Base-by-base conservation (phyloP, 1,140 invertebrate genomes). In the Episyrphus balteatus region DNA sequence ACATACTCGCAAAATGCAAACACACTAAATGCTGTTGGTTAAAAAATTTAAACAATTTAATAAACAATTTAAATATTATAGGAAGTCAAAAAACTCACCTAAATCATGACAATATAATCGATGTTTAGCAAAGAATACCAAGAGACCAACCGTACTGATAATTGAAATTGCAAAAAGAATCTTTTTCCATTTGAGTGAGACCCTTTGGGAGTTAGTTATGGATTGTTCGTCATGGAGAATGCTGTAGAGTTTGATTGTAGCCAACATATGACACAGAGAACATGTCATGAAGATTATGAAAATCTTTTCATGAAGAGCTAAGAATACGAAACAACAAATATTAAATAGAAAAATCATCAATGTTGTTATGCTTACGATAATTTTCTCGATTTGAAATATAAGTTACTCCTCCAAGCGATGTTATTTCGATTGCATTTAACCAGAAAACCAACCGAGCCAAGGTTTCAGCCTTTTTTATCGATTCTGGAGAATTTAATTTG, bases 301-400 rank as follows among this genome's bases (percentile, higher is more conserved):
- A 57, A 93, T 84, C 69, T 92, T 90, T 67, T 92, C 89, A 70
- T 92, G 90, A 42, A 92, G 73, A 57, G 88, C 88, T 92, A 71
- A 48, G 84, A 83, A 51, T 52, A 51, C 54, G 54, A 56, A 37
- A 54, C 48, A 52, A 45, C n/a, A n/a, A 5, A 18, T 18, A 18
- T 42, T 47, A 40, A 40, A 47, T 53, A 44, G 48, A 51, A 17
- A 49, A 48, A 15, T 15, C 17, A 14, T 41, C 30, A 42, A 51
- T 41, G 15, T 15, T 46, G 15, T 32, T 40, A 17, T 54, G 83
- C 87, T 85, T 75, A 92, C 91, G 86, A 75, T 93, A 94, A 71
- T 94, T 94, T 73, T 93, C 90, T 64, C 82, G 81, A 70, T 93
- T 93, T 31, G 89, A 92, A 63, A 94, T 87, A 69, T 92, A 92